Conservation (phyloP, 2,797 vertebrate species). For the Sphenodon punctatus region DNA sequence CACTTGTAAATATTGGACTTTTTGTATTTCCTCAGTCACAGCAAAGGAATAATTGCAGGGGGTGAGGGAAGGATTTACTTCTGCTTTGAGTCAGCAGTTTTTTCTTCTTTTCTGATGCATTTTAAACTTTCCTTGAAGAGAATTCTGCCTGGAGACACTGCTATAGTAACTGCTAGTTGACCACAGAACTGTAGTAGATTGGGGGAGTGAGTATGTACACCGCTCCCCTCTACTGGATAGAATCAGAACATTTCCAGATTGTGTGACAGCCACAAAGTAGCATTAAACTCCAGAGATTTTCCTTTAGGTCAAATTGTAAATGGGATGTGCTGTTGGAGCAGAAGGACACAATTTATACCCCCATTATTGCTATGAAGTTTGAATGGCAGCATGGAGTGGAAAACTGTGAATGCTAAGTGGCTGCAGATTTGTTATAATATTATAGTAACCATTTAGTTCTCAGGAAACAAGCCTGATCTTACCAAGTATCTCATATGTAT, state of each 20-base stretch:
- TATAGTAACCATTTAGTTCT: neutral
- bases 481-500: neutral
- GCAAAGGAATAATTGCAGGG: fast-evolving
- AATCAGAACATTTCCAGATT: neutral
- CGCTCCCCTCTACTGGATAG: no score
- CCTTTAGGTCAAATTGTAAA: neutral
- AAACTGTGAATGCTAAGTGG: neutral
- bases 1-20: fast-evolving
- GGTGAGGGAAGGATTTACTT: neutral
- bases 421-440: neutral
- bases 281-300: neutral
- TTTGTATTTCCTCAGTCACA: neutral
- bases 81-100: neutral
- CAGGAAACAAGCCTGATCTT: neutral
- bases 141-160: neutral
- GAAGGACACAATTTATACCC: neutral
- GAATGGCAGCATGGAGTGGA: neutral
- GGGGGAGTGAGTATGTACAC: neutral
- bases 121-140: neutral
- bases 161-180: neutral
- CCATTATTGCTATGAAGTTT: neutral
- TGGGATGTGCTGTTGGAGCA: neutral
- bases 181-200: neutral
- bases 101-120: neutral
- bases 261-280: fast-evolving